Evolutionary conservation across 2,888 invertebrate genomes (phyloP).

Genomic region (Hirtodrosophila alboralis): DNA sequence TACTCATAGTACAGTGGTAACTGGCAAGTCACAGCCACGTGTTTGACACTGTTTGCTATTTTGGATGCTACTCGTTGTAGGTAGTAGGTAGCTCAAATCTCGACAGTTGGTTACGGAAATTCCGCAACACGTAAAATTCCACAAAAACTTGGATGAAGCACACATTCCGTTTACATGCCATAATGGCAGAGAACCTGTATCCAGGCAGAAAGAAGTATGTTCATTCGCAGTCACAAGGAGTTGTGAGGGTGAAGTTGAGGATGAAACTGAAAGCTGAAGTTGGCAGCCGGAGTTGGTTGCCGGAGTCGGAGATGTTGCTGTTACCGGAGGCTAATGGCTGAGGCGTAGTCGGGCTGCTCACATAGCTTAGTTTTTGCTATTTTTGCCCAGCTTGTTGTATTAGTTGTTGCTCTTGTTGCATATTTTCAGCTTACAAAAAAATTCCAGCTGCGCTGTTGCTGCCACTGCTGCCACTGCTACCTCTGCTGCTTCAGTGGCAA

Average conservation of each 20-base stretch:
- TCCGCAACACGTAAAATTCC: slow-evolving; percentile 72
- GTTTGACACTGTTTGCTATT: slow-evolving; percentile 38
- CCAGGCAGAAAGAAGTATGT: too few species aligned
- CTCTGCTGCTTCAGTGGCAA: not conserved
- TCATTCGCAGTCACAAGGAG: too few species aligned
- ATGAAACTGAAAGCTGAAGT: too few species aligned
- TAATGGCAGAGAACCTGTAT: slow-evolving; percentile 35
- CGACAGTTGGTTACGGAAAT: slow-evolving; percentile 57
- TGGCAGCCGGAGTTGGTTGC: too few species aligned
- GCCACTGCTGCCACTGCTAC: slow-evolving; percentile 9
- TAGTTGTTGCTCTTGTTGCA: slow-evolving; percentile 51
- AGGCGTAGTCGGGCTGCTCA: slow-evolving; percentile 39
- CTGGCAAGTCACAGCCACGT: slow-evolving; percentile 19
- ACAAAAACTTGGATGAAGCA: slow-evolving; percentile 24
- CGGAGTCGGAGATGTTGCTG: slow-evolving; percentile 6
- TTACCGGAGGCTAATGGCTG: slow-evolving; percentile 55
- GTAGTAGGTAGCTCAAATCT: slow-evolving; percentile 62
- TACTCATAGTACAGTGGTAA: not conserved
- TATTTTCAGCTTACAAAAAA: slow-evolving; percentile 66
- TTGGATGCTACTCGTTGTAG: slow-evolving; percentile 9
- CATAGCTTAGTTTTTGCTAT: slow-evolving; percentile 48
- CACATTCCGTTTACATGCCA: slow-evolving; percentile 56
- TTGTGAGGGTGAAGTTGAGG: too few species aligned
- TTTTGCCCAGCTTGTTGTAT: slow-evolving; percentile 18
- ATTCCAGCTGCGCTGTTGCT: slow-evolving; percentile 53